Conservation (phyloP, 2,113 vertebrate species). For the Gasterosteus nipponicus region DNA sequence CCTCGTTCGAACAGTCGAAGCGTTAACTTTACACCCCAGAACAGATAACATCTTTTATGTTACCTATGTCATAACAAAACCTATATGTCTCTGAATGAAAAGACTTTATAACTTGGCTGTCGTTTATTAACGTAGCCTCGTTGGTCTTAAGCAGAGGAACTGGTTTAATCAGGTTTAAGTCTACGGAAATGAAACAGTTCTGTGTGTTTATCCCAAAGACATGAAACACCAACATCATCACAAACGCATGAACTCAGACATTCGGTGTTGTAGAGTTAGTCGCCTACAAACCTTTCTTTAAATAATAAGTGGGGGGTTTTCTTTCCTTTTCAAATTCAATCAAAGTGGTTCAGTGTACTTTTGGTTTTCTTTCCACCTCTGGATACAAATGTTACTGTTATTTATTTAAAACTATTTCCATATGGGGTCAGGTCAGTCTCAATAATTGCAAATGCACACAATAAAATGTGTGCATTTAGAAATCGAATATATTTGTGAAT, state of each 20-base stretch:
- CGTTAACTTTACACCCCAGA: accelerated
- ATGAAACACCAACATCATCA: not conserved
- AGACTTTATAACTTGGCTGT: no score
- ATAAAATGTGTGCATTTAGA: no score
- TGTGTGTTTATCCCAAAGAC: no score
- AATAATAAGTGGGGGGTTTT: no score
- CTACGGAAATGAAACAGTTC: not conserved
- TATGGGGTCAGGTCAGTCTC: not conserved
- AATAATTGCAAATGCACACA: no score
- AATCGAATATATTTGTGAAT: no score
- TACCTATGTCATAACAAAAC: no score
- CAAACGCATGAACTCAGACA: no score
- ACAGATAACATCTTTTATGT: no score
- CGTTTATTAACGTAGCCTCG: not conserved
- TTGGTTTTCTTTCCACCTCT: not conserved
- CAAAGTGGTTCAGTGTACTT: not conserved
- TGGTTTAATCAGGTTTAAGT: not conserved
- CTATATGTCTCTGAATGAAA: not conserved
- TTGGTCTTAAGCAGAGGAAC: not conserved
- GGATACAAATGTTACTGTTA: not conserved
- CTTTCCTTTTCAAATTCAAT: not conserved
- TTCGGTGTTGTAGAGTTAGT: not conserved
- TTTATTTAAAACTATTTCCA: not conserved
- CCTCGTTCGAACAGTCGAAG: accelerated
- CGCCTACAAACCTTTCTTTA: no score